Evolutionary conservation across 2,797 vertebrate genomes (phyloP).

Genomic region (Myoxocephalus aenaeus): DNA sequence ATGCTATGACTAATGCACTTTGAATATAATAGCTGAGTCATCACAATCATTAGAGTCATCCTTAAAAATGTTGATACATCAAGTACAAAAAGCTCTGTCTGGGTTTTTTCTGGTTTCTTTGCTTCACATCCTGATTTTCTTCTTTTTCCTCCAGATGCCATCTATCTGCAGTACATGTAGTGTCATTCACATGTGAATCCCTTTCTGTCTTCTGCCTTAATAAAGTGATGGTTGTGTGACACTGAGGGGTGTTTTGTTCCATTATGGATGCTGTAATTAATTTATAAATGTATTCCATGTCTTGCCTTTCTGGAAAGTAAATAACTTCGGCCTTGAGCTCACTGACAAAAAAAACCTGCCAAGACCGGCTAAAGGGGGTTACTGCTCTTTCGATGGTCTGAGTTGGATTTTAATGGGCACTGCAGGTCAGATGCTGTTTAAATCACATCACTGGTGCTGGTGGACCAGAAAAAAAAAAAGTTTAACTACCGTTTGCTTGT

Average conservation of each 20-base stretch:
- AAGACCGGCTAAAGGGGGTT: not conserved
- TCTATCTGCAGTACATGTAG: slow-evolving; percentile 3
- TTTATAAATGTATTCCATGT: slow-evolving; percentile 55
- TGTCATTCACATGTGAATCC: slow-evolving; percentile 4
- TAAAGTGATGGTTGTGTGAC: slow-evolving; percentile 2
- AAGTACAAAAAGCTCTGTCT: slow-evolving; percentile 14
- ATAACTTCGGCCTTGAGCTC: slow-evolving; percentile 17
- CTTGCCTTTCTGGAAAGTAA: slow-evolving; percentile 56
- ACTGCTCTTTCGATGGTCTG: not conserved
- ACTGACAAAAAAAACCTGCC: not conserved
- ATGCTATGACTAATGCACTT: slow-evolving; percentile 21
- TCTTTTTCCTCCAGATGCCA: slow-evolving; percentile 3
- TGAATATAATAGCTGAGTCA: slow-evolving; percentile 36
- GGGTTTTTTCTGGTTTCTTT: slow-evolving; percentile 7
- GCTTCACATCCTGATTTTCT: slow-evolving; percentile 1
- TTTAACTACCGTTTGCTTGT: not conserved
- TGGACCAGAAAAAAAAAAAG: not conserved
- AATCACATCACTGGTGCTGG: slow-evolving; percentile 4
- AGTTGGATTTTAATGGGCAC: slow-evolving; percentile 13
- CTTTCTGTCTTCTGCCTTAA: slow-evolving; percentile 13
- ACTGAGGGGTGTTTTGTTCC: slow-evolving; percentile 15
- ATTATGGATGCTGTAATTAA: slow-evolving; percentile 35
- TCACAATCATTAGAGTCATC: slow-evolving; percentile 17
- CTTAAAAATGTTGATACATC: slow-evolving; percentile 42
- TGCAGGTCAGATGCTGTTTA: slow-evolving; percentile 12